phyloP scores from a whole-genome alignment of 2,797 vertebrate species.

The Lutjanus campechanus region DNA sequence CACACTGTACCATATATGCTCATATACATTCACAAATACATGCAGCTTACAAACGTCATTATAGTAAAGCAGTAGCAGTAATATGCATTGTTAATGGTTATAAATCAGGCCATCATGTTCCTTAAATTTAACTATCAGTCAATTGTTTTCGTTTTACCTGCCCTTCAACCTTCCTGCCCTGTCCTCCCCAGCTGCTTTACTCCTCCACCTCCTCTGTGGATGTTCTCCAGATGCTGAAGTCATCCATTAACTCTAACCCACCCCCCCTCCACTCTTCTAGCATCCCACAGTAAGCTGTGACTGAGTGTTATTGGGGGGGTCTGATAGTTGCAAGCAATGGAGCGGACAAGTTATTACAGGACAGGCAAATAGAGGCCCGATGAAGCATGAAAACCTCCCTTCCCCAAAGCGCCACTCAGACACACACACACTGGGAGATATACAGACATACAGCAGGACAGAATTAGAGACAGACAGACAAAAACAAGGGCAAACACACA shows the following conservation, averaged over 20 bases:
- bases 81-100: constrained; percentile 2
- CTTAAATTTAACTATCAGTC: not conserved
- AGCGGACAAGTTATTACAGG: constrained; percentile 83
- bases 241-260: constrained; percentile 66
- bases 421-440: constrained; percentile 22
- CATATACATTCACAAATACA: not conserved
- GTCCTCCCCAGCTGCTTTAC: constrained; percentile 7
- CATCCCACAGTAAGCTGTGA: constrained; percentile 62
- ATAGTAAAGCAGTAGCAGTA: not conserved
- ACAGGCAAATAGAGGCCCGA: constrained; percentile 79
- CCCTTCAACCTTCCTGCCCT: constrained; percentile 22
- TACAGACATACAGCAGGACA: constrained; percentile 35
- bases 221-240: constrained; percentile 57
- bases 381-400: constrained; percentile 79
- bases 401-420: constrained; percentile 51
- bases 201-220: constrained; percentile 29
- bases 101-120: not conserved
- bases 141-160: constrained; percentile 3
- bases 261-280: constrained; percentile 40
- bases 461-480: constrained; percentile 21
- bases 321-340: constrained; percentile 78
- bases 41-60: not conserved
- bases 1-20: not conserved
- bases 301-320: constrained; percentile 71
- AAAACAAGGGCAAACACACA: constrained; percentile 20